Evolutionary conservation across 1,140 invertebrate species (phyloP), one percentile per base, ranked within the genome.

Genomic region (Aphaenogaster floridana): DNA sequence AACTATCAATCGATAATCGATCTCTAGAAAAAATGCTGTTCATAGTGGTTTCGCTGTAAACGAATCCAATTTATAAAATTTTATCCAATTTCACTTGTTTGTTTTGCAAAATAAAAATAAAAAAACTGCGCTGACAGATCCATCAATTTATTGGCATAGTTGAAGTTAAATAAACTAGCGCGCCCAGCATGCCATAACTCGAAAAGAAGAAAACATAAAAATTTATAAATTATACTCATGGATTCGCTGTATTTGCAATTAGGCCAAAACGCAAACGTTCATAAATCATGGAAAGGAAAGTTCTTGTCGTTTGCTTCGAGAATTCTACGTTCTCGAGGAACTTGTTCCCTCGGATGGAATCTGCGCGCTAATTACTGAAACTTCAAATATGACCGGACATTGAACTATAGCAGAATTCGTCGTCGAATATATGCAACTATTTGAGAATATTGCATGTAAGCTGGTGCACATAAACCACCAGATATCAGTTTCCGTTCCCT

Each of bases 401-500:
- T 61, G 54, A 74, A 48, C 80, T 61, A 76, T 84, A 48, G 80
- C 42, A 61, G 21, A 76, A 76, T 84, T 76, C 17, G 69, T 84
- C 80, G 7, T 8, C 42, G 54, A 84, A 63, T 76, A 61, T 39
- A 63, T 76, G 34, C 69, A 84, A 76, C 54, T 76, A 84, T 84
- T 76, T 28, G 80, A 61, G 69, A 50, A 76, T 61, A 76, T 76
- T 76, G 34, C 54, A 7, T 42, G 50, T 71, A 81, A 81, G 39
- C 45, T 74, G n/a, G 69, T 34, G 21, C 28, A 36, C 13, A 34
- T 72, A 72, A 71, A 83, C 64, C 15, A 2, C 2, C 45, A n/a
- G 34, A 68, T 80, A 71, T 50, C 78, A 71, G 64, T 71, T 81
- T n/a, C 36, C 34, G 34, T 80, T 59, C 42, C 6, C 54, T 50